Base-by-base conservation (phyloP, 2,888 invertebrate genomes). In the Brenthis ino region DNA sequence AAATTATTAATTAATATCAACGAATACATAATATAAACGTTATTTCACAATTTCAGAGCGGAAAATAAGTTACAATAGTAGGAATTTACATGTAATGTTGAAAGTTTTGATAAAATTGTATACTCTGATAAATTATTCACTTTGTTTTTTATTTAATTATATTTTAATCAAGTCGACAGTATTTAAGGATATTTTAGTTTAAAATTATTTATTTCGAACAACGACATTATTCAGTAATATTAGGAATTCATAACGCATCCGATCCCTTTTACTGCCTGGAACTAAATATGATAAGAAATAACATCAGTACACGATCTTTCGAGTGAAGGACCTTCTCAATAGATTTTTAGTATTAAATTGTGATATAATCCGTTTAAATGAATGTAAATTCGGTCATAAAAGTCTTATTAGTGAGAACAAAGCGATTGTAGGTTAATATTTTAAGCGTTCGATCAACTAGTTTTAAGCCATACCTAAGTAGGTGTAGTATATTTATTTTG, bases 71-170 rank as follows among this genome's bases (percentile, higher is more conserved):
- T 43, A 43, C 37, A 43, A 43, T 8, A 43, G 37, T 43, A 43
- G 37, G 11, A 11, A 43, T 8, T 1, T 43, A 11, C 11, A 43
- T 43, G 37, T 11, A 60, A 50, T 28, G 33, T 58, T 47, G 8
- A 48, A 58, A 50, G n/a, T 50, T 60, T 50, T 50, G 50, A 60
- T 60, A 60, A n/a, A 60, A 60, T 60, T 50, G n/a, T 50, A 16
- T 58, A 47, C 24, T 58, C 14, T 51, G 6, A n/a, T 3, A 14
- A 54, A 3, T 54, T 13, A 1, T 54, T 16, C 3, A 24, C 4
- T 24, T 56, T 55, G 6, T 8, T 37, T 14, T 12, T 28, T 12
- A 33, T 60, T 50, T 14, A n/a, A 2, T 50, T 50, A n/a, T 28
- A 50, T 50, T 58, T 48, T 48, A 58, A 48, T 58, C 20, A 48